phyloP scores from a whole-genome alignment of 1,140 invertebrate species.

The Aleiodes sp. region DNA sequence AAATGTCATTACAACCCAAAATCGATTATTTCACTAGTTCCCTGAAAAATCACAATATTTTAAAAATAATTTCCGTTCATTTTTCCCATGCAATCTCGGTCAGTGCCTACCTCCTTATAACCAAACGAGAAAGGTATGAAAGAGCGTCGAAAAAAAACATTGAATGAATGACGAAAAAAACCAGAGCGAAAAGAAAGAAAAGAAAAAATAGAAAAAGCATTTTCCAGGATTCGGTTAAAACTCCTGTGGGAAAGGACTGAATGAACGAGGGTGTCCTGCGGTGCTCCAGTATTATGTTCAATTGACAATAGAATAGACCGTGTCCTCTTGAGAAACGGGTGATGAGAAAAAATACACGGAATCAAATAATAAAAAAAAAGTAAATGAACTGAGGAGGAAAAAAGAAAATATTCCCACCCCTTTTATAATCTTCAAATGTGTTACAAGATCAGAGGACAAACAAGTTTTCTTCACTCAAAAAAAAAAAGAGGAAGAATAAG shows the following conservation, averaged over 20 bases:
- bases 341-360: conserved; percentile 32
- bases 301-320: conserved; percentile 41
- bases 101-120: not conserved
- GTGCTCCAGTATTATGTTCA: conserved; percentile 50
- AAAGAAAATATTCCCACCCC: conserved; percentile 1
- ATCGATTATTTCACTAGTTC: not conserved
- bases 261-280: conserved; percentile 45
- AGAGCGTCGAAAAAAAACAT: conserved; percentile 21
- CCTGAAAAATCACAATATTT: not conserved
- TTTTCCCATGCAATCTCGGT: not conserved
- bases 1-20: too few species aligned
- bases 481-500: not conserved
- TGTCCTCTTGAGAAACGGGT: conserved; percentile 18
- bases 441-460: not conserved
- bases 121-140: not conserved
- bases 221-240: conserved; percentile 58
- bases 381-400: conserved; percentile 5
- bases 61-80: too few species aligned
- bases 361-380: conserved; percentile 23
- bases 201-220: conserved; percentile 53
- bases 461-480: too few species aligned
- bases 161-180: conserved; percentile 19
- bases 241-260: conserved; percentile 60
- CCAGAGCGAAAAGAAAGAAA: conserved; percentile 49
- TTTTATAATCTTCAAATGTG: not conserved